Evolutionary conservation across 2,888 invertebrate species (phyloP), one percentile per base, ranked within the genome.

Genomic region (Sarcophaga subvicina): DNA sequence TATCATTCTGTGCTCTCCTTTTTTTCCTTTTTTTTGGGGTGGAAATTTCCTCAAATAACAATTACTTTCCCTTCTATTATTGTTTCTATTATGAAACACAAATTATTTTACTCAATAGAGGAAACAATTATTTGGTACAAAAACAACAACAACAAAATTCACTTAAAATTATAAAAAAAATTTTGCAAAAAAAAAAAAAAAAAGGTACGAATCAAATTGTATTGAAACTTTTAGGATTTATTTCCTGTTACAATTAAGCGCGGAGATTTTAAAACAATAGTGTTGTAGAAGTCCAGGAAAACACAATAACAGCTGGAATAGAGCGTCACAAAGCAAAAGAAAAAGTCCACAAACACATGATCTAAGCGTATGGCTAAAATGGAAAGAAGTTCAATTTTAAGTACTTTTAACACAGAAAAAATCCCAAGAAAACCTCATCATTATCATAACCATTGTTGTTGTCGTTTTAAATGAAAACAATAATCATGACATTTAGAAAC

Each of bases 221-320:
- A 71, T 25, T 2, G 47, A 70, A 66, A 67, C 54, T 17, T 54
- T 17, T 54, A 5, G 17, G 54, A 84, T 22, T 67, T 72, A 81
- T 79, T 87, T 87, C 81, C 84, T 82, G 22, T 71, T 76, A 79
- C 54, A 83, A 78, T 83, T 83, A 80, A 77, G 63, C 4, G 12
- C 62, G 59, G 63, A 80, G 63, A 63, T 81, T 25, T 25, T 71
- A 80, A 60, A 12, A 49, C 3, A 14, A 59, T 2, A 25, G 45
- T 6, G 17, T 2, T 3, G 14, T 4, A 17, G 54, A 54, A 54
- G 17, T 54, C 54, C 54, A 12, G 14, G 54, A 54, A 54, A 54
- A 17, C 2, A 45, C n/a, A 67, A 20, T 45, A 47, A 22, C 73
- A 67, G 25, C 27, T 22, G 8, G 8, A 47, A 73, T 22, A 60